Percentiles rank a stretch among this genome's conserved stretches.
Evolutionary conservation across 2,113 vertebrate genomes (phyloP).

Genomic region (Ceratotherium simum): DNA sequence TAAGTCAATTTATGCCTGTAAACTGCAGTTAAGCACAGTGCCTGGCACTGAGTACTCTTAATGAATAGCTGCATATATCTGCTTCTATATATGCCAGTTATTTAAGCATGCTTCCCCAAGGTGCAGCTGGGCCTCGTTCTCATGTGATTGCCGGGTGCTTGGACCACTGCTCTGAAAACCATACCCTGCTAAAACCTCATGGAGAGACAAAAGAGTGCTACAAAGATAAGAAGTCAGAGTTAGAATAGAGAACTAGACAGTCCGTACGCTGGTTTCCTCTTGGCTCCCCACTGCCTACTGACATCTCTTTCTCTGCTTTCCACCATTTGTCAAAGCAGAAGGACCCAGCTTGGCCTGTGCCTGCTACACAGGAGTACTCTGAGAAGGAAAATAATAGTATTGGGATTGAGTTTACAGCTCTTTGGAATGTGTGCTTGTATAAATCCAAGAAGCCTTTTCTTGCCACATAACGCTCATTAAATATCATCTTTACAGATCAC

Average conservation of each 20-base stretch:
- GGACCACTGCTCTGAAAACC: background rate
- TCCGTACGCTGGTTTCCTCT: background rate
- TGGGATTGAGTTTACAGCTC: background rate
- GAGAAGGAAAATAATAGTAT: background rate
- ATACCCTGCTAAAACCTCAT: background rate
- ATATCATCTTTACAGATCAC: background rate
- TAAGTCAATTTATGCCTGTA: background rate
- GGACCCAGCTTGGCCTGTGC: background rate
- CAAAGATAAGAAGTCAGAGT: background rate
- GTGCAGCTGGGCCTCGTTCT: background rate
- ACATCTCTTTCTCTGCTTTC: background rate
- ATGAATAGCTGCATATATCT: background rate
- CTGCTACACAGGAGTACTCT: background rate
- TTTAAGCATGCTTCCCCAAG: background rate
- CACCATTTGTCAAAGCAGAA: background rate
- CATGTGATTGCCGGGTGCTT: background rate
- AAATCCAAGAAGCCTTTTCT: background rate
- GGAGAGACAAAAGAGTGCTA: background rate
- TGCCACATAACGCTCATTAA: background rate
- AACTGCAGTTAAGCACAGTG: background rate
- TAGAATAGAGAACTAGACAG: background rate
- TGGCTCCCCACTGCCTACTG: background rate
- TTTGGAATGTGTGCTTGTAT: background rate
- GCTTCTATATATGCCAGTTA: background rate
- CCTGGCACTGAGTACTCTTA: background rate